phyloP scores from a whole-genome alignment of 2,113 vertebrate species.

The Tyrannus savana region DNA sequence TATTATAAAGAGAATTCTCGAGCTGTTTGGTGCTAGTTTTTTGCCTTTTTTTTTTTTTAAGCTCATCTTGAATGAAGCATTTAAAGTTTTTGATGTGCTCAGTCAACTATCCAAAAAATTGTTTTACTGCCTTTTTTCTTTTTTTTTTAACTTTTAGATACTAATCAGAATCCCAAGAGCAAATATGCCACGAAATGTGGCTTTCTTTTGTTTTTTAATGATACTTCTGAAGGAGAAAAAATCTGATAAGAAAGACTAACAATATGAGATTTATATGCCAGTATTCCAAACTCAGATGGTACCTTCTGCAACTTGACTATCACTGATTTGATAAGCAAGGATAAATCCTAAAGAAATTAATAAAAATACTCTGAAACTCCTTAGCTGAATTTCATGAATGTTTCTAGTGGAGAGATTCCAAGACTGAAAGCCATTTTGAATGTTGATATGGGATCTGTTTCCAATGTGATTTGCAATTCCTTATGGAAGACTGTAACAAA shows the following conservation, averaged over 20 bases:
- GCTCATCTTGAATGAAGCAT: slow-evolving; percentile 28
- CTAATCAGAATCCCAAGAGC: background rate
- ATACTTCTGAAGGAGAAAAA: background rate
- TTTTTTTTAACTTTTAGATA: background rate
- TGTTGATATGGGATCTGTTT: background rate
- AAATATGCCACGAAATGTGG: background rate
- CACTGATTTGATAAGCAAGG: background rate
- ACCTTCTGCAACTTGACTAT: background rate
- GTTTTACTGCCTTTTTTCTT: background rate
- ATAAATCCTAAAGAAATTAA: background rate
- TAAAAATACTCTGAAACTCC: background rate
- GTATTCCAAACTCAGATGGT: background rate
- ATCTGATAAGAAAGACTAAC: background rate
- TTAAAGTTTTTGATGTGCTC: background rate
- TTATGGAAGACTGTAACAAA: background rate
- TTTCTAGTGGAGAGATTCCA: background rate
- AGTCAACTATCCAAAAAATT: background rate
- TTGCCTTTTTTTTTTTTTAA: background rate
- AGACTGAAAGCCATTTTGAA: background rate
- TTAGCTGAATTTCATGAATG: background rate
- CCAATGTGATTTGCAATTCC: background rate
- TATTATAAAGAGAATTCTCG: slow-evolving; percentile 39
- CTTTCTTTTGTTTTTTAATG: background rate
- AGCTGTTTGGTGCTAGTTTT: background rate
- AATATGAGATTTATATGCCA: background rate